A percentile compares a stretch with the other conserved stretches of the same genome.
Conservation (phyloP, 2,797 vertebrate genomes). For the Pseudochaenichthys georgianus region DNA sequence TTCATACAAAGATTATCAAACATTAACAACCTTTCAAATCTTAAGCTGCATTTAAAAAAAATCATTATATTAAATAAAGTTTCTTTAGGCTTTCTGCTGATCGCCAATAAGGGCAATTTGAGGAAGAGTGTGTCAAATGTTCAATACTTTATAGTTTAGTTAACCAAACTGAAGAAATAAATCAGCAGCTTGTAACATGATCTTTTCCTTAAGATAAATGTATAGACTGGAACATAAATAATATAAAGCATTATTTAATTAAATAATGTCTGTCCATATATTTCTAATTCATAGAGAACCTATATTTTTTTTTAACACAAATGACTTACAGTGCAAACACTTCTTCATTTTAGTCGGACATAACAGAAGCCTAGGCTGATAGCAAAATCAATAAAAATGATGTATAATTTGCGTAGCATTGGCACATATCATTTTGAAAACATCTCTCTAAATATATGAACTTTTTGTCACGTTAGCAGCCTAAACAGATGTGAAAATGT, state of each 20-base stretch:
- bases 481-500: neutral
- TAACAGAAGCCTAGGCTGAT: neutral
- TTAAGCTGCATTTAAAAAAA: no score
- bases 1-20: neutral
- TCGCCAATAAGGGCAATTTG: neutral
- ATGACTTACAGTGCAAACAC: neutral
- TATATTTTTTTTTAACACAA: neutral
- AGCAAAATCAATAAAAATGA: neutral
- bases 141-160: no score
- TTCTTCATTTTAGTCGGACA: neutral
- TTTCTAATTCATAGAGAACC: neutral
- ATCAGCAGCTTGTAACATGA: neutral
- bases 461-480: neutral
- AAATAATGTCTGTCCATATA: neutral
- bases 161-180: no score
- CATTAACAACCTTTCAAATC: neutral
- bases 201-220: neutral
- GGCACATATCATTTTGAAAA: no score
- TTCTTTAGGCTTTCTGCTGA: neutral
- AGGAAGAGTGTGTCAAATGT: no score
- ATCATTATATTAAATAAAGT: neutral
- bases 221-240: neutral
- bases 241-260: neutral
- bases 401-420: no score
- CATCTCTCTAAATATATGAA: neutral